These are phyloP conservation scores for Drosophila greeni DNA, from an alignment of 2,888 invertebrate genomes.

Conservation along the genomic window DNA sequence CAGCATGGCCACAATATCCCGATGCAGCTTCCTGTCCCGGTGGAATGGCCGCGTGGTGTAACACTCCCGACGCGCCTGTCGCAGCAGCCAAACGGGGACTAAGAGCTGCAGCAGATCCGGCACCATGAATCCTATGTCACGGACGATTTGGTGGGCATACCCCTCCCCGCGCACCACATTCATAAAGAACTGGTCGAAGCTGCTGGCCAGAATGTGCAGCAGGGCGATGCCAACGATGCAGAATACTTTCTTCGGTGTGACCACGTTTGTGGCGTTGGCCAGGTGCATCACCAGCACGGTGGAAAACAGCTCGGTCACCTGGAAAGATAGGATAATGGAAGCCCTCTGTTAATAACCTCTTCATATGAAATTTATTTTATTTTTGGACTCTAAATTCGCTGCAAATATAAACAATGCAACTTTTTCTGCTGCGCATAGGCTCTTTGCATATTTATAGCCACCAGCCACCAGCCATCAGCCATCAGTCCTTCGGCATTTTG, in stretches of 20 bases:
- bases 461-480: neutral
- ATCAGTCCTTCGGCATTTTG: neutral
- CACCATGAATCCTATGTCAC: conserved; percentile 84
- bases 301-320: conserved; percentile 83
- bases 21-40: conserved; percentile 77
- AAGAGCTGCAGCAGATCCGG: conserved; percentile 83
- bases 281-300: conserved; percentile 82
- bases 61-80: conserved; percentile 76
- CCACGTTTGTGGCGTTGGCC: conserved; percentile 80
- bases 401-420: neutral
- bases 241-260: conserved; percentile 81
- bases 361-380: neutral
- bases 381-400: neutral
- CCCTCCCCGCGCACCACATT: conserved; percentile 84
- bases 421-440: neutral
- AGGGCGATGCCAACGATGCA: conserved; percentile 82
- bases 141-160: conserved; percentile 83
- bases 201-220: conserved; percentile 82
- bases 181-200: conserved; percentile 83
- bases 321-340: conserved; percentile 25
- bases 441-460: conserved; percentile 2
- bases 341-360: neutral
- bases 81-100: conserved; percentile 81
- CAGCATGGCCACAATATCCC: conserved; percentile 77
- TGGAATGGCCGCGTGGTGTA: conserved; percentile 77